phyloP scores from a whole-genome alignment of 2,113 vertebrate genomes.

The Elephas maximus region DNA sequence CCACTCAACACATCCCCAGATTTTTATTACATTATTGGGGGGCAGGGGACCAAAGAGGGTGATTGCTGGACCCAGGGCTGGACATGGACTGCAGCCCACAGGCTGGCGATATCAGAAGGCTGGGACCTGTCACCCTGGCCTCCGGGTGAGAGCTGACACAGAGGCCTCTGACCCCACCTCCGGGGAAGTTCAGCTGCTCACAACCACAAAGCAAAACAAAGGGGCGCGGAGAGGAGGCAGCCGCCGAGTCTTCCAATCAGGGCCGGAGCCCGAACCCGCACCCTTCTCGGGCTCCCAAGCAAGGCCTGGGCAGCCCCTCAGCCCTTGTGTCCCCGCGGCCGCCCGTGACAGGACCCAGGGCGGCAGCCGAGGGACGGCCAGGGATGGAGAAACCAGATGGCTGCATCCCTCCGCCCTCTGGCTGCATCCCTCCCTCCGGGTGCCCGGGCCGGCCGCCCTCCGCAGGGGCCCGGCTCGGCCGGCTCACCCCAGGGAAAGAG shows the following conservation, averaged over 20 bases:
- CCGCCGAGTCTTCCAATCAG: conserved; percentile 66
- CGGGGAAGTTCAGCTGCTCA: conserved; percentile 76
- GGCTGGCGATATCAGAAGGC: background rate
- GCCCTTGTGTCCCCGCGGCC: conserved; percentile 64
- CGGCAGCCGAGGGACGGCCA: conserved; percentile 53
- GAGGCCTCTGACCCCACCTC: conserved; percentile 79
- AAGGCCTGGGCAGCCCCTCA: conserved; percentile 52
- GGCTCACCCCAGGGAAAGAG: conserved; percentile 79
- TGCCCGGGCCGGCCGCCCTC: conserved; percentile 53
- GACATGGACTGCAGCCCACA: background rate
- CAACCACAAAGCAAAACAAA: conserved; percentile 86
- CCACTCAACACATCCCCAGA: background rate
- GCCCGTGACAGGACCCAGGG: conserved; percentile 75
- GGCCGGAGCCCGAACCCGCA: background rate
- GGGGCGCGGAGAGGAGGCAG: conserved; percentile 76
- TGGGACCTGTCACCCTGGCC: conserved; percentile 69
- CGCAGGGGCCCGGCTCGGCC: conserved; percentile 33
- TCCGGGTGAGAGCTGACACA: conserved; percentile 37
- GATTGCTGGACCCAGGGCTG: background rate
- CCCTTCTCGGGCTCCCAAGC: conserved; percentile 42
- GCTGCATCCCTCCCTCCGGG: conserved; percentile 75
- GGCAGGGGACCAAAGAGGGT: conserved; percentile 43
- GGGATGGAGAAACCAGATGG: conserved; percentile 78
- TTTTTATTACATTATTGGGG: background rate
- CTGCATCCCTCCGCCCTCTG: conserved; percentile 59